Evolutionary conservation across 2,797 vertebrate genomes (phyloP), one percentile per base, ranked within the genome.

Genomic region (Microhierax caerulescens): DNA sequence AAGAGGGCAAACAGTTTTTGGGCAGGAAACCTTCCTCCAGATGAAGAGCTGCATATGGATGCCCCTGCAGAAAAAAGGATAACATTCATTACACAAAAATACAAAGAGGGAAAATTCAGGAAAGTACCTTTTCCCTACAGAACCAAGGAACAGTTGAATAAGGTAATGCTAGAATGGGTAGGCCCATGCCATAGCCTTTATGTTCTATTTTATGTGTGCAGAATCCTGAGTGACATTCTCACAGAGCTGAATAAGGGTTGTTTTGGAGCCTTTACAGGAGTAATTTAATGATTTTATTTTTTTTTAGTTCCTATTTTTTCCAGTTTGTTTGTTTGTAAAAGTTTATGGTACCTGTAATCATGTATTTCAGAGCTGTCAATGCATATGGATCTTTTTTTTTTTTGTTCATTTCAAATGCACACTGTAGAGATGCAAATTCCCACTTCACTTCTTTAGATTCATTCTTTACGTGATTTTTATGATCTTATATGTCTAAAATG

Each of bases 1-100:
- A 98, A 98, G 97, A 99, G 98, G 47, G 98, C 99, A 74, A 99
- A 99, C 98, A 98, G 98, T 88, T 99, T 99, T 98, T 99, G 99
- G 99, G 99, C 98, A 45, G 99, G 99, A 90, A 99, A 98, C 95
- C 99, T 99, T 75, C 98, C 98, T 63, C 92, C 98, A 82, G 98
- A 99, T 88, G 99, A 99, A 95, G 98, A 98, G 84, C 96, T 99
- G 83, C 96, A 97, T 75, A 93, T 97, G 78, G 98, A 98, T 67
- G 98, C 98, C 5, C 98, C 98, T 7, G 95, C 97, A 3, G 99
- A 99, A 97, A 98, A 98, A 97, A 98, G 99, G 4, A 98, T 99
- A 95, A 96, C 91, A 3, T 99, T 99, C 95, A 98, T 99, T 93
- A 98, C 98, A 76, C 98, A 99, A 95, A 99, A 99, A 97, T 99